Evolutionary conservation across 2,797 vertebrate species (phyloP), one percentile per base, ranked within the genome.

Genomic region (Thunnus albacares): DNA sequence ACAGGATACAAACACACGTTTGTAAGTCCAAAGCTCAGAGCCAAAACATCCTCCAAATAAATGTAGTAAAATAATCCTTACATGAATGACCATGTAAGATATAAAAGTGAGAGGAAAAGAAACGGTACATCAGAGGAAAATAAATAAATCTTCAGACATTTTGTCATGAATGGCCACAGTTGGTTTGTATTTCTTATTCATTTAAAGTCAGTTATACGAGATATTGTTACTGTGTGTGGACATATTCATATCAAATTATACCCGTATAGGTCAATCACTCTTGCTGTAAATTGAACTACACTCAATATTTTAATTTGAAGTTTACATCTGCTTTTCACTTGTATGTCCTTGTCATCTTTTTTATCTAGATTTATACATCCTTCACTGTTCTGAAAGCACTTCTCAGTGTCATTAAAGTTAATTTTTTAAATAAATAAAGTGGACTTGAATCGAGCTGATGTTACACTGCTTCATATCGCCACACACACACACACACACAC

Each of bases 401-500:
- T 49, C 68, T 30, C 7, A 0, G 10, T 1, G 10, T 41, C 8
- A 14, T 17, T 53, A 61, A 71, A 77, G 60, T 60, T 30, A 6
- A 22, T 49, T 43, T 57, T 26, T n/a, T 17, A 20, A 47, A 59
- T 7, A 53, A 66, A 69, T 28, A 28, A 81, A 65, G 4, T 35
- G 6, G 53, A 35, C 33, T 52, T 56, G 33, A 68, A 59, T 26
- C 1, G 65, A 75, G 61, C n/a, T 1, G 71, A 68, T 28, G 41
- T 61, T 63, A 22, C 22, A 15, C 18, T 22, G 81, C 65, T 76
- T 74, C 6, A 8, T 60, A 18, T 11, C 62, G 72, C 4, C 33
- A 83, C 61, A 74, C 65, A 63, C 12, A 58, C 2, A 59, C 45
- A 71, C 24, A 71, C 55, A 76, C 14, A 67, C 12, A 58, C 2